Percentiles rank a stretch among this genome's conserved stretches.
These are phyloP conservation scores for Planococcus citri DNA, from an alignment of 1,140 invertebrate species.

Conservation along the genomic window DNA sequence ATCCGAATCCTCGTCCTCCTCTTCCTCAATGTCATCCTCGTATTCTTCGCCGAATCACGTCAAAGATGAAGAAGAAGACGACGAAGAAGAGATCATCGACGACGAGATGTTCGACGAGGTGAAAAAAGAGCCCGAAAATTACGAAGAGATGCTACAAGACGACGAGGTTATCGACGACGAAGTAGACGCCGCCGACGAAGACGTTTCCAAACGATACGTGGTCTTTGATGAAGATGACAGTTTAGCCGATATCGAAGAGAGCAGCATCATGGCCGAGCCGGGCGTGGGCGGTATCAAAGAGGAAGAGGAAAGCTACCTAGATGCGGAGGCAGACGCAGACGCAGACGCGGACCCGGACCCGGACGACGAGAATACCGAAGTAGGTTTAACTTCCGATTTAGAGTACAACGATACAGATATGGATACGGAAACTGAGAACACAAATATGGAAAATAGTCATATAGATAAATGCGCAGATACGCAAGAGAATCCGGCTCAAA, in stretches of 20 bases:
- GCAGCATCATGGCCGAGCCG: too few species aligned
- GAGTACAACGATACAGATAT: not conserved
- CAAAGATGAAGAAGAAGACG: conserved; percentile 15
- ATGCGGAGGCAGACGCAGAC: not conserved
- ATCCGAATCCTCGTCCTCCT: not conserved
- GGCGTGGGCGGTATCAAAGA: too few species aligned
- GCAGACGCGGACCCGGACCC: not conserved
- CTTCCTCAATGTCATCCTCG: not conserved
- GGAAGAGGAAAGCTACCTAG: too few species aligned
- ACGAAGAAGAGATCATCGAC: not conserved
- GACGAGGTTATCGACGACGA: not conserved
- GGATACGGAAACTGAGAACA: not conserved
- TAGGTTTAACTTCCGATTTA: not conserved
- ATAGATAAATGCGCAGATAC: not conserved
- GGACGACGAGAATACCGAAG: not conserved
- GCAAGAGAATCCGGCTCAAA: not conserved
- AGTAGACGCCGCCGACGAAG: not conserved
- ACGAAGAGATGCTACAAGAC: not conserved
- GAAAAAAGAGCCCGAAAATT: not conserved
- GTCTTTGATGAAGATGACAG: conserved; percentile 8
- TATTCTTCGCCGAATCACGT: not conserved
- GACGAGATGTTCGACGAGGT: conserved; percentile 16
- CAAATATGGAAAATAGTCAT: not conserved
- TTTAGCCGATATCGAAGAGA: not conserved
- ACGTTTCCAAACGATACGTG: not conserved